Base-by-base conservation (phyloP, 2,113 vertebrate species). In the Pagrus major region DNA sequence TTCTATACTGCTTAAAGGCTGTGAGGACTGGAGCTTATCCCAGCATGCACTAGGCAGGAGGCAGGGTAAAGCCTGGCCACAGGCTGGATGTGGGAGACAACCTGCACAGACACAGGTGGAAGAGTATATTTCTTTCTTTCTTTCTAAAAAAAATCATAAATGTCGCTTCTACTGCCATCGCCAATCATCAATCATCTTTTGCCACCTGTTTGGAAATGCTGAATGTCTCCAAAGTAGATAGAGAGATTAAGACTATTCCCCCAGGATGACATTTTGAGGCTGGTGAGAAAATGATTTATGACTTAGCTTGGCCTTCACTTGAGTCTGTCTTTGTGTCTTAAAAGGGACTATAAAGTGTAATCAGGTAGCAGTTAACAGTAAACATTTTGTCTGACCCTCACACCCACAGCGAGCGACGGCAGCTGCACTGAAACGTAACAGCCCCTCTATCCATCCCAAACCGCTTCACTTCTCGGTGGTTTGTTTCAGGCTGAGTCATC, bases 261-360 rank as follows among this genome's bases (percentile, higher is more conserved):
- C n/a, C 41, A 7, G 76, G 82, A 52, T 23, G 86, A 76, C 63
- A 86, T 92, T 85, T 86, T 88, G 77, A 90, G 90, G 69, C 49
- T 86, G 91, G 80, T 37, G 88, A 82, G 87, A 75, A 83, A 60
- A 89, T 85, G 86, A 95, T 81, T 92, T 83, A 95, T 84, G 83
- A 54, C 35, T 83, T 47, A 39, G 83, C 84, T 67, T 35, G 70
- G 70, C 88, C 67, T 85, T 86, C 73, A 67, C 88, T 49, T 20
- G 80, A 83, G 73, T 86, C 67, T 72, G 51, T 81, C 78, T 78
- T 71, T 81, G 69, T 82, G 64, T 80, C 81, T 84, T 77, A 65
- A 78, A 79, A 76, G 47, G 68, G 76, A 71, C 76, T 69, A 89
- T 81, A 85, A 86, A 85, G 63, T 71, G 78, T 83, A 81, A 92